Conservation (phyloP, 2,113 vertebrate species). For the Hypocryptadius cinnamomeus region DNA sequence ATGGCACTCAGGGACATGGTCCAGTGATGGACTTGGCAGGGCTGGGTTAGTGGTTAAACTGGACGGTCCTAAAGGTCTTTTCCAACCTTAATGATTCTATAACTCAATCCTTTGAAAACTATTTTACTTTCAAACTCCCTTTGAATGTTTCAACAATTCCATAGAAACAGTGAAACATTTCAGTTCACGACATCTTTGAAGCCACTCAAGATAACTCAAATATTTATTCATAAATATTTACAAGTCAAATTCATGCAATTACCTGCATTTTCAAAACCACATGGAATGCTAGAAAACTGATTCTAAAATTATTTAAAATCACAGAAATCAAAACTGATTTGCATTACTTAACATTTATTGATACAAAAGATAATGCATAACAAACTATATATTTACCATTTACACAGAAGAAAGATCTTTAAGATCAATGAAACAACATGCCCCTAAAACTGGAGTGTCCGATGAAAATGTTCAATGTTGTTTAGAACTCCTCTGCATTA, state of each 20-base stretch:
- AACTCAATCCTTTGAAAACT: background rate
- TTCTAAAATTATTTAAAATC: background rate
- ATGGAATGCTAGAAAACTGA: background rate
- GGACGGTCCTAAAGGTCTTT: background rate
- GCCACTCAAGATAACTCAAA: background rate
- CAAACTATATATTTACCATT: background rate
- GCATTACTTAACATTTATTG: constrained; percentile 17
- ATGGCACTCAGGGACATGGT: rapidly evolving
- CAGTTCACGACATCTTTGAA: background rate
- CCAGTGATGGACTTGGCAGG: background rate
- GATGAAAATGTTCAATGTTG: background rate
- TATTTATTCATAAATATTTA: background rate
- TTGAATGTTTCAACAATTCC: background rate
- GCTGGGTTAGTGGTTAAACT: background rate
- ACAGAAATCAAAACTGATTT: background rate
- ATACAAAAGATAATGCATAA: background rate
- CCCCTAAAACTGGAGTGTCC: background rate
- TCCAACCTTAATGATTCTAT: background rate
- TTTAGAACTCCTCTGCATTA: background rate
- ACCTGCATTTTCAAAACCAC: background rate
- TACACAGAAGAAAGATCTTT: background rate
- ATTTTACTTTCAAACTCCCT: background rate
- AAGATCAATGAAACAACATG: background rate
- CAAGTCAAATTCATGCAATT: background rate
- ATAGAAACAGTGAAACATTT: background rate